Evolutionary conservation across 2,113 vertebrate species (phyloP).

Genomic region (Sialia sialis): DNA sequence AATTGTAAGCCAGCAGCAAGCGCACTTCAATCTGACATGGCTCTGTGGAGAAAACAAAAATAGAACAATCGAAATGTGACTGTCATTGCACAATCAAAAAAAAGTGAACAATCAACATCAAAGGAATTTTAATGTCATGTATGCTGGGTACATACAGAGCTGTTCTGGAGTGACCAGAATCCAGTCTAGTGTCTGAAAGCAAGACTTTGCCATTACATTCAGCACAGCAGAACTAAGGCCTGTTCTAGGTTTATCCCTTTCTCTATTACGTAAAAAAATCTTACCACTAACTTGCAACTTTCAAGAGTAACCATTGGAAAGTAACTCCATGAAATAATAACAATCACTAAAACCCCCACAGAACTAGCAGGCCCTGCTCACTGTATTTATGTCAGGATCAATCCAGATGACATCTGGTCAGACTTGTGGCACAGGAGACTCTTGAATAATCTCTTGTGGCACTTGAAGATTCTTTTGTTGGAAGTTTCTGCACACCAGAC

Average conservation of each 20-base stretch:
- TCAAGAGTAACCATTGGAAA: neutral
- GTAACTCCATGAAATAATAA: neutral
- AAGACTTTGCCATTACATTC: neutral
- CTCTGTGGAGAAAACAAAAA: slow-evolving; percentile 70
- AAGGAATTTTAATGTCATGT: neutral
- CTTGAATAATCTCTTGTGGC: neutral
- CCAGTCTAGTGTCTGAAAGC: neutral
- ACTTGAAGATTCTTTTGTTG: neutral
- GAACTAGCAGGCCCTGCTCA: neutral
- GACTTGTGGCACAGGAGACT: neutral
- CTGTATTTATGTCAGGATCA: neutral
- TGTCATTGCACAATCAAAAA: neutral
- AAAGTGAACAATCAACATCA: neutral
- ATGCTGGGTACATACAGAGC: neutral
- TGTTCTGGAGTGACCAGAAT: neutral
- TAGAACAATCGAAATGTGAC: neutral
- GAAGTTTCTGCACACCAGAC: neutral
- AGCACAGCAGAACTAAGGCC: neutral
- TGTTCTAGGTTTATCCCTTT: accelerated
- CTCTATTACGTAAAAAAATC: neutral
- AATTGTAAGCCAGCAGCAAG: slow-evolving; percentile 90
- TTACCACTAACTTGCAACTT: neutral
- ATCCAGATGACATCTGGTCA: neutral
- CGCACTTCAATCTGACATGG: slow-evolving; percentile 92
- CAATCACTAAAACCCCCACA: neutral